Evolutionary conservation across 2,113 vertebrate species (phyloP), one percentile per base, ranked within the genome.

Genomic region (Gnathonemus longibarbis): DNA sequence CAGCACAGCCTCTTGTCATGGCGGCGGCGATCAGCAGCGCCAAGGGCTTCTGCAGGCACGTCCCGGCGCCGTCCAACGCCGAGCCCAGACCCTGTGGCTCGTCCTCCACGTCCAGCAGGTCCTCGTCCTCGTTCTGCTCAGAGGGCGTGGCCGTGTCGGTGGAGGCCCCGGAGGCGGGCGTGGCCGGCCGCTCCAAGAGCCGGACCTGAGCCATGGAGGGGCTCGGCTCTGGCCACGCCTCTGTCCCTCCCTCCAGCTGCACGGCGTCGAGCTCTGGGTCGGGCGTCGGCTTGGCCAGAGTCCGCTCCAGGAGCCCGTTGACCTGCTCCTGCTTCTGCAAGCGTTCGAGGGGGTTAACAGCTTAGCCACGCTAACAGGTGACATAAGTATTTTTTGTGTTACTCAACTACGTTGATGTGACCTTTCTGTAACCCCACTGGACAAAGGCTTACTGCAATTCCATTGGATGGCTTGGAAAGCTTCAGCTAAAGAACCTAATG

Each of bases 11-110:
- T 93, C 97, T 96, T 94, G 99, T 98, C 98, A 99, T 98, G 88
- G 98, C 98, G 3, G 98, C 98, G 62, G 98, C 98, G 88, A 99
- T 98, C 86, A 99, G 97, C 92, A 99, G 96, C 95, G 99, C 97
- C 93, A 99, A 99, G 58, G 97, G 98, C 91, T 98, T 97, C 94
- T 98, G 98, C 91, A 99, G 96, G 92, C 97, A 97, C 88, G 97
- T 97, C 93, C 95, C 96, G 90, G 97, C 95, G 58, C 95, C 95
- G 92, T 98, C 97, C 0, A 96, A 95, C 93, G 98, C 98, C 17
- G 85, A 19, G 49, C 27, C 50, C 11, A 95, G 94, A 88, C 96
- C 95, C 93, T 95, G 96, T n/a, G 96, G 94, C 91, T 99, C 97
- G 49, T 99, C 98, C 45, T 99, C 98, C n/a, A 97, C 96, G n/a